These are phyloP conservation scores for Mamestra brassicae DNA, from an alignment of 2,888 invertebrate genomes.

Conservation along the genomic window DNA sequence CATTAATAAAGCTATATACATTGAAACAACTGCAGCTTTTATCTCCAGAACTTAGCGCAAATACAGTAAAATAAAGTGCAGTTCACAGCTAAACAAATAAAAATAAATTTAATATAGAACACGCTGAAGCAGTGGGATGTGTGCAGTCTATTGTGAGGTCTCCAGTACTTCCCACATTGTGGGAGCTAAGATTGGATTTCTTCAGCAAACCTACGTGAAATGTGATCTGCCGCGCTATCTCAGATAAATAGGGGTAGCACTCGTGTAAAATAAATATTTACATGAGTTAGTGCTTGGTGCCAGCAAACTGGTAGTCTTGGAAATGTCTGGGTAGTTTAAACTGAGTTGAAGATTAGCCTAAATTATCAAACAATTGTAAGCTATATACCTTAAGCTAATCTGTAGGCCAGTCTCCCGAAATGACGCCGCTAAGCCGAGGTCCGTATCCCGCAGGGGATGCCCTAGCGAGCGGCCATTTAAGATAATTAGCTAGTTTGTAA, in stretches of 20 bases:
- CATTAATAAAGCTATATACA: conserved; percentile 1
- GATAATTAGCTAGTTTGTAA: no score
- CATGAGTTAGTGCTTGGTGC: conserved; percentile 29
- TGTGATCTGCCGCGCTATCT: conserved; percentile 71
- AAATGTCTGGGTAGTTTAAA: neutral
- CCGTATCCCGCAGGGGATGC: no score
- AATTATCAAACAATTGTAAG: neutral
- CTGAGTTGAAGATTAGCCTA: neutral
- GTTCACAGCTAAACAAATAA: conserved; percentile 59
- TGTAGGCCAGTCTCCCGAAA: neutral
- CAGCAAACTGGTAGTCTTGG: conserved; percentile 16
- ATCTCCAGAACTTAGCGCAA: neutral
- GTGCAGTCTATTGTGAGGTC: conserved; percentile 74
- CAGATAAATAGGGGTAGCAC: conserved; percentile 63
- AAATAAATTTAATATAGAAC: conserved; percentile 67
- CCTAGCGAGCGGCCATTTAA: no score
- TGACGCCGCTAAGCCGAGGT: no score
- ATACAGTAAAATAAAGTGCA: conserved; percentile 35
- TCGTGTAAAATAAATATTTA: conserved; percentile 64
- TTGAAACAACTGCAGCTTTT: conserved; percentile 9
- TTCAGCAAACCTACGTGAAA: conserved; percentile 72
- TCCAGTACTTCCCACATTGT: conserved; percentile 71
- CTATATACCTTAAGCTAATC: neutral
- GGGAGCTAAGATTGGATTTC: conserved; percentile 77
- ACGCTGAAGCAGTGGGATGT: conserved; percentile 65